Base-by-base conservation (phyloP, 1,140 invertebrate species). In the Aphelinus certus region DNA sequence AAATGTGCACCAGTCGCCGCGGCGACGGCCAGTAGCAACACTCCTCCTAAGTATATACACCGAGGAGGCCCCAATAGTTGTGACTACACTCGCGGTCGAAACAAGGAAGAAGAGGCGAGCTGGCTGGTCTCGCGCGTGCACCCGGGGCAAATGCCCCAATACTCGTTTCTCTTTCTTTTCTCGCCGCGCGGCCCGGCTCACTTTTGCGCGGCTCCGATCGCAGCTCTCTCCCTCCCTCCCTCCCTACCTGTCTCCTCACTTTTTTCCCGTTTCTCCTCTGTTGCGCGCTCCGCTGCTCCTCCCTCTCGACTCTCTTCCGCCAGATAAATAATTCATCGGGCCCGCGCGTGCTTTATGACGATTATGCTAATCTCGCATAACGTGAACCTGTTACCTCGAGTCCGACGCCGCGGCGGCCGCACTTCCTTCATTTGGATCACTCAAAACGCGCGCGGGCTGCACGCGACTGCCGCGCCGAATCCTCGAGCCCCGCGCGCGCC, bases 291-390 rank as follows among this genome's bases (percentile, higher is more conserved):
- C 10, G 51, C 43, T 53, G 46, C 49, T 55, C 4, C 45, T 71
- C 76, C 62, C 46, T 69, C 65, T 46, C 51, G 58, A 63, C 76
- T 78, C 77, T 79, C 78, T 80, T 81, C 75, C 76, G 77, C 80
- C 79, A 81, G 78, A 84, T 84, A 84, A 84, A 85, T 85, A 84
- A 84, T 85, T 85, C 83, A 86, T 85, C 78, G 80, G 80, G 81
- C 77, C 79, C 10, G 9, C 81, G 77, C 76, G 80, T 83, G 80
- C 78, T 83, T 84, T 82, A 85, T 84, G 81, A 84, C 80, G 77
- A 84, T 85, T 84, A 85, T 85, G 84, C 81, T 85, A 84, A 84
- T 82, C 53, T 55, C 68, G 45, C 57, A 66, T 77, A 75, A 79
- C 3, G 64, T 78, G 75, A 79, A 82, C 78, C 78, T 82, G 81